Conservation (phyloP, 2,888 invertebrate species). For the Synanthedon formicaeformis region DNA sequence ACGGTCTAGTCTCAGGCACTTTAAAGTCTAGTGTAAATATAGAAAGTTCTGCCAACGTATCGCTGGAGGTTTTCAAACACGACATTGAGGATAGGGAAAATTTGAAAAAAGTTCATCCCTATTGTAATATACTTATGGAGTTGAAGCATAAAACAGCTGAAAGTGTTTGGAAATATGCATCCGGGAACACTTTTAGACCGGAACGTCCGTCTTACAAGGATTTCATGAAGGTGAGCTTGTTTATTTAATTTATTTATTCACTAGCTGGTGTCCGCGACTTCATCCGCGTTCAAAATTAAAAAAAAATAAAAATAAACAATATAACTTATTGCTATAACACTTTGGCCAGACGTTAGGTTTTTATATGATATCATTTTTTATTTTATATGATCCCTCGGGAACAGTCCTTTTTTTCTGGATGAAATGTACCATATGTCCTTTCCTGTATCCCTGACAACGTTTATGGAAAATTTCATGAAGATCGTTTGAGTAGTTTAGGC, state of each 20-base stretch:
- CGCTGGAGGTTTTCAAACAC: constrained; percentile 20
- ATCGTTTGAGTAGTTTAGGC: too few species aligned
- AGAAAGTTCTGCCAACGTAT: constrained; percentile 28
- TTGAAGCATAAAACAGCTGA: constrained; percentile 41
- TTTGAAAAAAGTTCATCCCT: constrained; percentile 54
- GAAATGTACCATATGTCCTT: too few species aligned
- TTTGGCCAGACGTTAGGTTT: too few species aligned
- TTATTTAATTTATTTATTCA: background rate
- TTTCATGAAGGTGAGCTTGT: constrained; percentile 63
- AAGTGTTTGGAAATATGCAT: constrained; percentile 50
- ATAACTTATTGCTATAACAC: too few species aligned
- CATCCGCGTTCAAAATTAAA: too few species aligned
- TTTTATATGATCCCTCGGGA: too few species aligned
- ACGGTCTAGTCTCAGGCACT: constrained; percentile 45
- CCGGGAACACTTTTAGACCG: constrained; percentile 70
- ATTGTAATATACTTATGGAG: constrained; percentile 47
- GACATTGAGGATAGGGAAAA: constrained; percentile 18
- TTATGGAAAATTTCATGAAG: too few species aligned
- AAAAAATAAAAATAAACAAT: too few species aligned
- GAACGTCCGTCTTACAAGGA: constrained; percentile 56
- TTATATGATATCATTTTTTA: too few species aligned
- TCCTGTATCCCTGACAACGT: too few species aligned
- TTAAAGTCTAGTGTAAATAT: constrained; percentile 38
- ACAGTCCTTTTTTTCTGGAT: too few species aligned
- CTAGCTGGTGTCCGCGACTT: too few species aligned